Percentiles rank a stretch among this genome's conserved stretches.
phyloP scores from a whole-genome alignment of 2,113 vertebrate genomes.

The Vanacampus margaritifer region DNA sequence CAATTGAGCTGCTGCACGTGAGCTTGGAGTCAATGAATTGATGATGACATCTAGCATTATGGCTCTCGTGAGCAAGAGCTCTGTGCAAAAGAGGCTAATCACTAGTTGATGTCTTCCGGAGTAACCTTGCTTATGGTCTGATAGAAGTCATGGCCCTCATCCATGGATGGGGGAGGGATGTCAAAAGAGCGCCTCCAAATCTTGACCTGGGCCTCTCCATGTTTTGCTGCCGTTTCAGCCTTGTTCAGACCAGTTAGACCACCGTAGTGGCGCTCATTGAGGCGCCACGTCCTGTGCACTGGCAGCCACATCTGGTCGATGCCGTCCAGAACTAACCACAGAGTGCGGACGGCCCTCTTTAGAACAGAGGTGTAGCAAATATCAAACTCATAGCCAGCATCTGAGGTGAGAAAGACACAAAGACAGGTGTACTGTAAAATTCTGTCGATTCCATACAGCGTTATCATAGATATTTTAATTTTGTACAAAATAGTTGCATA shows the following conservation, averaged over 20 bases:
- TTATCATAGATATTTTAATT: not conserved
- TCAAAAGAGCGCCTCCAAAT: constrained; percentile 91
- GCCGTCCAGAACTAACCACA: constrained; percentile 85
- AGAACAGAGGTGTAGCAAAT: constrained; percentile 88
- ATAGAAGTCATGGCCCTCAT: constrained; percentile 75
- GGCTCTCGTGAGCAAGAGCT: not conserved
- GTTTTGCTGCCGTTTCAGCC: constrained; percentile 86
- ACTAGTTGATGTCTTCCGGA: not conserved
- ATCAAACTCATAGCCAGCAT: constrained; percentile 84
- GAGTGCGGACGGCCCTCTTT: constrained; percentile 85
- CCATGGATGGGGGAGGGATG: constrained; percentile 84
- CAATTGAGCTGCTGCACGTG: not conserved
- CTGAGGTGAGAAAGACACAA: constrained; percentile 32
- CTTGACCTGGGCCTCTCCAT: constrained; percentile 90
- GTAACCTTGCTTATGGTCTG: constrained; percentile 72
- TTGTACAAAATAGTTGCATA: not conserved
- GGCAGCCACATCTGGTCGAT: constrained; percentile 94
- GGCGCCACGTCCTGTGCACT: constrained; percentile 83
- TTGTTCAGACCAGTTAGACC: constrained; percentile 90
- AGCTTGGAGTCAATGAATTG: not conserved
- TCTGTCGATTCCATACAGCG: too few species aligned
- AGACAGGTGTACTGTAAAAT: not conserved
- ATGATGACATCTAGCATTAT: not conserved
- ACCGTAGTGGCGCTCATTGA: constrained; percentile 90
- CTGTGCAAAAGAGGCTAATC: not conserved